Base-by-base conservation (phyloP, 2,888 invertebrate genomes). In the Carcina quercana region DNA sequence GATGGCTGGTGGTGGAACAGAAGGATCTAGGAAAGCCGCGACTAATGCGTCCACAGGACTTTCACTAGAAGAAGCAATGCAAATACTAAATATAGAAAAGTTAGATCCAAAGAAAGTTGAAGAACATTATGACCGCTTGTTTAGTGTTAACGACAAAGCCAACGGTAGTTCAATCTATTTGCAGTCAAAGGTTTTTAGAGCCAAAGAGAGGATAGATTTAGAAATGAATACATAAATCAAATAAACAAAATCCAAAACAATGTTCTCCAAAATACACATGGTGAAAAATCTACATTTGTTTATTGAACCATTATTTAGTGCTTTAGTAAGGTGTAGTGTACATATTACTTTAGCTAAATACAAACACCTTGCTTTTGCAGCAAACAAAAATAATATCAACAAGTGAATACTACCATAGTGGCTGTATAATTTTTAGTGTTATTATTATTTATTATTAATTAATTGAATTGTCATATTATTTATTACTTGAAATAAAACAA, bases 81-180 rank as follows among this genome's bases (percentile, higher is more conserved):
- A 97, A 73, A 98, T 99, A 43, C 86, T 99, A 13, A 95, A 98
- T 74, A 69, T 96, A 35, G 87, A 87, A 1, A 87, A 91, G 50
- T 64, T 93, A 45, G 88, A 90, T 21, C 70, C 88, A 11, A 91
- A 92, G 37, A 87, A 90, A 57, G 65, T 94, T 7, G 74, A 89
- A 35, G 91, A 91, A 52, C 91, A 88, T 41, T 99, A 91, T 64
- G 91, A 97, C 30, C 92, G 92, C 59, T 86, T 99, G 17, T 97
- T 97, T 79, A 86, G 87, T 39, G 89, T 90, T 0, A 99, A 99
- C 63, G 98, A 98, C 34, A 96, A 96, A 67, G 59, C 89, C 0
- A 95, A 94, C 74, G 97, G 98, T 25, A 98, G 98, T 7, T 97
- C 97, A 0, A 95, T 99, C 61, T 99, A 99, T 74, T 67, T 99